These are phyloP conservation scores for Pomatorhinus ruficollis DNA, from an alignment of 2,113 vertebrate genomes.

Conservation along the genomic window DNA sequence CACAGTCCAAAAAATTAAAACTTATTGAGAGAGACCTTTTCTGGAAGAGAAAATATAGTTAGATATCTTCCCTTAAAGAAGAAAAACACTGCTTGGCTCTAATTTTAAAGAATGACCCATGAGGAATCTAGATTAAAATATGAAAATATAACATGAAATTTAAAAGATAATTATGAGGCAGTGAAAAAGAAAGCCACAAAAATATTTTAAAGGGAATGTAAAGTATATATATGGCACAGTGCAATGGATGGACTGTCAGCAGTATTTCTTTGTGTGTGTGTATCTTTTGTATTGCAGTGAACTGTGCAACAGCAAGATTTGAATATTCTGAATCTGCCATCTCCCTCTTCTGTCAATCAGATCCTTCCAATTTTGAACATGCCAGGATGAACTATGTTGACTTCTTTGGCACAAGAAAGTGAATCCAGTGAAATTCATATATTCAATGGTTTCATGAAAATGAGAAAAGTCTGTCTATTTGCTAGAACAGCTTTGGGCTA, in stretches of 20 bases:
- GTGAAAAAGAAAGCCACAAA: not conserved
- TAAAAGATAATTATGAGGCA: slow-evolving; percentile 25
- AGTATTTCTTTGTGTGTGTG: slow-evolving; percentile 44
- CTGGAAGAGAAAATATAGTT: not conserved
- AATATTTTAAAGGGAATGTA: not conserved
- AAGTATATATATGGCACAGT: not conserved
- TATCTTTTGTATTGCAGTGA: slow-evolving; percentile 43
- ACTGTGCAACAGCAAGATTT: slow-evolving; percentile 57
- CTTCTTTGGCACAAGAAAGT: slow-evolving; percentile 69
- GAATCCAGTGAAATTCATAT: slow-evolving; percentile 67
- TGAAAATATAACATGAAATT: slow-evolving; percentile 6
- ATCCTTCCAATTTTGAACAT: slow-evolving; percentile 68
- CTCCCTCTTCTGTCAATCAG: slow-evolving; percentile 67
- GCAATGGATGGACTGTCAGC: slow-evolving; percentile 51
- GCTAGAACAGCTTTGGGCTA: slow-evolving; percentile 71
- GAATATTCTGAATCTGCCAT: slow-evolving; percentile 67
- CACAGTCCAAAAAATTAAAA: not conserved
- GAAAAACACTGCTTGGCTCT: not conserved
- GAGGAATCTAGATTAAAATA: slow-evolving; percentile 19
- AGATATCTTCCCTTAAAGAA: not conserved
- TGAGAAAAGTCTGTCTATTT: slow-evolving; percentile 70
- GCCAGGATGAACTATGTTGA: slow-evolving; percentile 68
- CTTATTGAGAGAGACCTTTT: not conserved
- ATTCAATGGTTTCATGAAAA: slow-evolving; percentile 70
- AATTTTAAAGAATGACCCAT: not conserved